Conservation (phyloP, 2,113 vertebrate genomes). For the Tursiops truncatus region DNA sequence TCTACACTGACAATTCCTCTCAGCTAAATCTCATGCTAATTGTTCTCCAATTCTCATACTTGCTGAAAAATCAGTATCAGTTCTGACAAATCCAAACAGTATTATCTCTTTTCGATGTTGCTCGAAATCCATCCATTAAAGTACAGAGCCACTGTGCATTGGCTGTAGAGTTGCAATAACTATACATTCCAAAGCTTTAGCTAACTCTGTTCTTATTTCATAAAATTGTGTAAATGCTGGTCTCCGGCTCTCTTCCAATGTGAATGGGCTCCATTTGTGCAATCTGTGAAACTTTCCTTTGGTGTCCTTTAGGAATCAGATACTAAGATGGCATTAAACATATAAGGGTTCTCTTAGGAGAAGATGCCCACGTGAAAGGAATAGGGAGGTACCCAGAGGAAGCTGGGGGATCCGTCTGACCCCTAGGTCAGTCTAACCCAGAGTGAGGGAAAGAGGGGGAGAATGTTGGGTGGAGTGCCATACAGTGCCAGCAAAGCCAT, state of each 20-base stretch:
- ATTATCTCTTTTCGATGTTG: not conserved
- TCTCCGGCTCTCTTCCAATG: not conserved
- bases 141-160: not conserved
- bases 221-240: not conserved
- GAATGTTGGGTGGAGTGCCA: not conserved
- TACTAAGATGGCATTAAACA: not conserved
- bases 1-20: not conserved
- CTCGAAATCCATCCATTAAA: not conserved
- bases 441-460: not conserved
- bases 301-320: not conserved
- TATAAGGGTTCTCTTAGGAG: not conserved
- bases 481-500: not conserved
- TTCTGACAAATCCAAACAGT: not conserved
- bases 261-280: not conserved
- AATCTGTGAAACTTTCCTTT: not conserved
- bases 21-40: not conserved
- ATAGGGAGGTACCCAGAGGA: not conserved
- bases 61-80: not conserved
- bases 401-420: not conserved
- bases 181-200: conserved; percentile 13
- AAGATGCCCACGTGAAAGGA: not conserved
- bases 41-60: not conserved
- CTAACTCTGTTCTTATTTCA: not conserved
- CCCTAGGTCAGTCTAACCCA: not conserved
- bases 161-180: not conserved